phyloP scores from a whole-genome alignment of 1,140 invertebrate genomes.

The Charaxes varanes region DNA sequence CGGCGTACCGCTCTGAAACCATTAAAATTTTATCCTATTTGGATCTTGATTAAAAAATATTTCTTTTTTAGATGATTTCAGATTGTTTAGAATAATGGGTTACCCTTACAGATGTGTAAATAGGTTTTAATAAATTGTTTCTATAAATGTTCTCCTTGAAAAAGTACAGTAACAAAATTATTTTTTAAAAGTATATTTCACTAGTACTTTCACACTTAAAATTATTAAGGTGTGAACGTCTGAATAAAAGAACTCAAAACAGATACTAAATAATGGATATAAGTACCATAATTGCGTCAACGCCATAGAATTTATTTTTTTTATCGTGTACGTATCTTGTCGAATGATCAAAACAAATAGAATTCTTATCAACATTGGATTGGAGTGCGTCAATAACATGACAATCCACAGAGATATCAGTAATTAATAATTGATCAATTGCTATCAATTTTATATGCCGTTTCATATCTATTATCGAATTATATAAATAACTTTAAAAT shows the following conservation, averaged over 20 bases:
- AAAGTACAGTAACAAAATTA: no score
- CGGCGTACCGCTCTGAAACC: constrained; percentile 16
- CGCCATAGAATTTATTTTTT: neutral
- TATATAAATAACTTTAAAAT: no score
- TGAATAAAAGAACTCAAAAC: no score
- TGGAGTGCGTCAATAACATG: constrained; percentile 4
- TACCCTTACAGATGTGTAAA: no score
- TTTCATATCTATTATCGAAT: no score
- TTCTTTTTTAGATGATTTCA: no score
- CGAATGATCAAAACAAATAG: constrained; percentile 6
- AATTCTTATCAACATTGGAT: constrained; percentile 8
- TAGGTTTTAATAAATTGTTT: no score
- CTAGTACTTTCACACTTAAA: no score
- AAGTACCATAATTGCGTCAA: neutral
- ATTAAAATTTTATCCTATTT: neutral
- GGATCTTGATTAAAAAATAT: neutral
- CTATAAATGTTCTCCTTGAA: no score
- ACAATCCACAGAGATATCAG: constrained; percentile 5
- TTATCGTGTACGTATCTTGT: constrained; percentile 7
- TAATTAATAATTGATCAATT: constrained; percentile 10
- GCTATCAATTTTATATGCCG: constrained; percentile 6
- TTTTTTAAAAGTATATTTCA: no score
- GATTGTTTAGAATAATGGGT: no score
- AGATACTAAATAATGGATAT: neutral
- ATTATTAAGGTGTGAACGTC: no score